Evolutionary conservation across 2,888 invertebrate species (phyloP), one percentile per base, ranked within the genome.

Genomic region (Phortica okadai): DNA sequence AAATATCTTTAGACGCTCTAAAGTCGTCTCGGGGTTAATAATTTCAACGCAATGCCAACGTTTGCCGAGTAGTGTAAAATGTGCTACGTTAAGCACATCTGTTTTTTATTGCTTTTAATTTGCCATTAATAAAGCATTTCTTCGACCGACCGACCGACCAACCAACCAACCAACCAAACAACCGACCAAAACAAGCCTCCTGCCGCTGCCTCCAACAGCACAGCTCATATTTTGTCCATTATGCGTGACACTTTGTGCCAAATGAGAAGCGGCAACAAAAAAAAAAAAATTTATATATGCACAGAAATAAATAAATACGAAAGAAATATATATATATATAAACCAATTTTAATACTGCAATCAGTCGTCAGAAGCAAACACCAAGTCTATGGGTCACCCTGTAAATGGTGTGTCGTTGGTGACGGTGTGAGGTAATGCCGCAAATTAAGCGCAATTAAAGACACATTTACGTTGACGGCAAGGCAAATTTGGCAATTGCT

Each of bases 91-190:
- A 88, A 89, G 90, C 90, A 90, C 90, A 90, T 90, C 90, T 90
- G 90, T 84, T 89, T 90, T 90, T 90, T 90, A 90, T 90, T 90
- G 87, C 90, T 89, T 90, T 90, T 90, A 90, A 90, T 90, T 90
- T 88, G 88, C 90, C 89, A 90, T 90, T 90, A 90, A 90, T 90
- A 90, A 89, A 88, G 89, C 86, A 86, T 86, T 86, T 83, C 85
- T 79, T 66, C 42, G 66, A 41, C 66, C 42, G 11, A 66, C 41
- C 70, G 25, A 50, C 54, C 54, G n/a, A 70, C 59, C 59, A 25
- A 4, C 59, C 3, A n/a, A 62, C 10, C 16, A 6, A 11, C 14
- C 50, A 14, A 59, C 58, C 58, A n/a, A 11, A 62, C 11, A 16
- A 25, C 16, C 62, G 25, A 62, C 62, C 25, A 62, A 62, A 25